A percentile compares a stretch with the other conserved stretches of the same genome.
Conservation (phyloP, 2,797 vertebrate species). For the Oreochromis grahami region DNA sequence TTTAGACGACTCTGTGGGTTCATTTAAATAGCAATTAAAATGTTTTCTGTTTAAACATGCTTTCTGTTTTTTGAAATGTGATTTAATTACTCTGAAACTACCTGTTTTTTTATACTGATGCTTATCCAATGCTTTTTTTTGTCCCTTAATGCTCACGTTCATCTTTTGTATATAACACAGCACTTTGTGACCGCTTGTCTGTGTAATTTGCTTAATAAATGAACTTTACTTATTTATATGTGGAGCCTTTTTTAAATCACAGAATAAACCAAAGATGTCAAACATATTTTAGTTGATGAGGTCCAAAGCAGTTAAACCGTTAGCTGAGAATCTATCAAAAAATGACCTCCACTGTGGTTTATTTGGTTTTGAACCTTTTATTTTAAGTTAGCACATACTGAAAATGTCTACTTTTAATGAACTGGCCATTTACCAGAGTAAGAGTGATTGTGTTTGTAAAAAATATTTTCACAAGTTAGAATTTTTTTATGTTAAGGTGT, state of each 20-base stretch:
- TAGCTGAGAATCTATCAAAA: neutral
- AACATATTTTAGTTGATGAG: neutral
- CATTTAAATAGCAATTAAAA: neutral
- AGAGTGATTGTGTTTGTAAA: neutral
- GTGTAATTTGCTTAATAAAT: neutral
- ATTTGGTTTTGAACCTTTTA: neutral
- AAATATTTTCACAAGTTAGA: neutral
- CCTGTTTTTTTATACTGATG: neutral
- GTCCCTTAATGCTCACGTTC: accelerated
- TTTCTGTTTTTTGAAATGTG: neutral
- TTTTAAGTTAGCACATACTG: neutral
- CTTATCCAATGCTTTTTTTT: neutral
- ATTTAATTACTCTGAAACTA: neutral
- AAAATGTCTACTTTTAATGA: neutral
- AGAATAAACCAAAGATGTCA: neutral
- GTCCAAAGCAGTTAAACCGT: neutral
- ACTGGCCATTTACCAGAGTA: neutral
- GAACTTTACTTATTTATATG: neutral
- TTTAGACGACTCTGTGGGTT: neutral
- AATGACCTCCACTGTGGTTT: neutral
- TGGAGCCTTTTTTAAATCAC: neutral
- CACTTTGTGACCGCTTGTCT: neutral
- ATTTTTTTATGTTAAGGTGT: accelerated
- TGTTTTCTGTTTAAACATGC: neutral
- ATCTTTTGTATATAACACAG: accelerated